Evolutionary conservation across 2,888 invertebrate species (phyloP).

Genomic region (Gonocerus acuteangulatus): DNA sequence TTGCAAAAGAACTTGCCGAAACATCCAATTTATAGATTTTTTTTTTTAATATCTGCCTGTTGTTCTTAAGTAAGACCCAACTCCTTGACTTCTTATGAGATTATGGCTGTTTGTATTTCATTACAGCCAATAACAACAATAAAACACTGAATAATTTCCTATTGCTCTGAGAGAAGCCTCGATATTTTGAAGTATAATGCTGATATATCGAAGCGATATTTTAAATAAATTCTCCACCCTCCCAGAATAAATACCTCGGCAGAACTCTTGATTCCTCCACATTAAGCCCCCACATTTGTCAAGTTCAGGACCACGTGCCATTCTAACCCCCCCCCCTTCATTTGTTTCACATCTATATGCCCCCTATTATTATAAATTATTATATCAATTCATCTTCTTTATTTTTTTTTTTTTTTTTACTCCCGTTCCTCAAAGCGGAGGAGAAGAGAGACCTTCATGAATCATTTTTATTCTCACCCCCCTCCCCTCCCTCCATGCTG

Average conservation of each 20-base stretch:
- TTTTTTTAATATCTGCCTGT: too few relatives aligned
- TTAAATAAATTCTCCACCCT: slow-evolving; percentile 20
- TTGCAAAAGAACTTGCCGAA: too few relatives aligned
- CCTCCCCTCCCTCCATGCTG: slow-evolving; percentile 4
- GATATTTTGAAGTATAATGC: too few relatives aligned
- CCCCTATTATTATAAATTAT: slow-evolving; percentile 27
- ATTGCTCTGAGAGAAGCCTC: too few relatives aligned
- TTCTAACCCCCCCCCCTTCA: slow-evolving; percentile 25
- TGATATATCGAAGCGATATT: slow-evolving; percentile 25
- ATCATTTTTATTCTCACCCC: slow-evolving; percentile 21
- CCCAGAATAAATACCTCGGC: neutral
- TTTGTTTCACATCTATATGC: slow-evolving; percentile 26
- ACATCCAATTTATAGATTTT: too few relatives aligned
- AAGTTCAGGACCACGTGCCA: slow-evolving; percentile 36
- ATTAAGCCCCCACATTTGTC: slow-evolving; percentile 35
- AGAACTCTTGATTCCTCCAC: slow-evolving; percentile 29
- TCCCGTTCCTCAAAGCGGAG: neutral
- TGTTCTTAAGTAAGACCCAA: too few relatives aligned
- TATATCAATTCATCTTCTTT: slow-evolving; percentile 24
- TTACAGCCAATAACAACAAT: too few relatives aligned
- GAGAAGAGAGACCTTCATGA: neutral
- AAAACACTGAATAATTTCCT: too few relatives aligned
- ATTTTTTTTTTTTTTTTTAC: slow-evolving; percentile 9
- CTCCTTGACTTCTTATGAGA: too few relatives aligned
- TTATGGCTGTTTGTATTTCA: too few relatives aligned